Percentiles rank a stretch among this genome's conserved stretches.
These are phyloP conservation scores for Lophotriccus pileatus DNA, from an alignment of 2,797 vertebrate genomes.

Conservation along the genomic window DNA sequence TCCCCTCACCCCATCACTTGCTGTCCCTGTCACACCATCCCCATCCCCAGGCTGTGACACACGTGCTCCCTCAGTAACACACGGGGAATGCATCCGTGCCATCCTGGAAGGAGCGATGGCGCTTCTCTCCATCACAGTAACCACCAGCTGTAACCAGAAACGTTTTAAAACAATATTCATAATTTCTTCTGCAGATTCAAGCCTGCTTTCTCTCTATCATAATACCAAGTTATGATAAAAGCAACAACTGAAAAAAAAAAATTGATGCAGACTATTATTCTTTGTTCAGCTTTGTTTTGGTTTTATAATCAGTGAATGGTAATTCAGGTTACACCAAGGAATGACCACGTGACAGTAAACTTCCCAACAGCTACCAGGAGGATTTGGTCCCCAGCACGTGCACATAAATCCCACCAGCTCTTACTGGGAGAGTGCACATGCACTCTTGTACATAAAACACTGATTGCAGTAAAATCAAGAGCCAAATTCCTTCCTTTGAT, in stretches of 20 bases:
- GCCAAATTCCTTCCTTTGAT: conserved; percentile 40
- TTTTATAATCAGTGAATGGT: background rate
- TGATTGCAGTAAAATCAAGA: conserved; percentile 51
- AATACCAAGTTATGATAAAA: background rate
- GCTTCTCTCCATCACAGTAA: background rate
- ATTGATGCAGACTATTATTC: background rate
- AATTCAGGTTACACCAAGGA: background rate
- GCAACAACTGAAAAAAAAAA: background rate
- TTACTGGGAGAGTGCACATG: conserved; percentile 18
- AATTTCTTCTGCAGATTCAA: background rate
- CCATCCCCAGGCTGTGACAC: rapidly evolving
- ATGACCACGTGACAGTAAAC: background rate
- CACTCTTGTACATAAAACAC: conserved; percentile 19
- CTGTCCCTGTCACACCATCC: background rate
- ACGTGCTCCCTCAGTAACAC: rapidly evolving
- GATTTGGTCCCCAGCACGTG: conserved; percentile 36
- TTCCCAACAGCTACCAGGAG: conserved; percentile 12
- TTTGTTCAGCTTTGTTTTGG: background rate
- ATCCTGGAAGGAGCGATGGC: rapidly evolving
- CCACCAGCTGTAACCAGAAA: background rate
- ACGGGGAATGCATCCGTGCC: background rate
- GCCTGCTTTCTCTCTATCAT: background rate
- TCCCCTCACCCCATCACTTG: no score
- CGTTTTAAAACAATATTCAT: background rate
- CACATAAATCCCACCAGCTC: conserved; percentile 20